These are phyloP conservation scores for Hyla sarda DNA, from an alignment of 2,113 vertebrate species.

Conservation along the genomic window DNA sequence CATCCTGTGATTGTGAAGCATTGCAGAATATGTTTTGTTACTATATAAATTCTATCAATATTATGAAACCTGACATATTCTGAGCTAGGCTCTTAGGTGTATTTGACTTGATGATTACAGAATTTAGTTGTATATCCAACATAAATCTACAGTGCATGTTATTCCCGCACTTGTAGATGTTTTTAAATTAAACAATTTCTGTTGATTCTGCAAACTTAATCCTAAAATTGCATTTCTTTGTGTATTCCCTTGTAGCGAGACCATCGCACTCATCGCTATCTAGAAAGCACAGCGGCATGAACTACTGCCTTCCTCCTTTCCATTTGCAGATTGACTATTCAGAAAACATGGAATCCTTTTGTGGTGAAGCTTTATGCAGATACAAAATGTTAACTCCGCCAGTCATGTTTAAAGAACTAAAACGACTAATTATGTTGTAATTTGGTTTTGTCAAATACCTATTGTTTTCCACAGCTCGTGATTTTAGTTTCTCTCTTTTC, in stretches of 20 bases:
- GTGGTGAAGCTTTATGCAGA: slow-evolving; percentile 6
- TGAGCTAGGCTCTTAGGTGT: not conserved
- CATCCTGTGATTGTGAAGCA: not conserved
- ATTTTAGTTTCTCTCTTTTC: slow-evolving; percentile 45
- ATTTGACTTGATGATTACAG: not conserved
- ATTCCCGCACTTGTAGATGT: not conserved
- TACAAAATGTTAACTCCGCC: not conserved
- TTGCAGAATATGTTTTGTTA: not conserved
- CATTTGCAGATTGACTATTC: not conserved
- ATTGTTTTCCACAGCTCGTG: slow-evolving; percentile 44
- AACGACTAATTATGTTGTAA: slow-evolving; percentile 44
- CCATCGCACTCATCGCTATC: not conserved
- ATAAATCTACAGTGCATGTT: not conserved
- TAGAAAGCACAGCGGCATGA: not conserved
- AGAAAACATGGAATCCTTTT: not conserved
- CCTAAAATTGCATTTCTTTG: not conserved
- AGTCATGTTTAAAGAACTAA: slow-evolving; percentile 32
- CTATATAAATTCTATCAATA: not conserved
- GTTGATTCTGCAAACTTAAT: not conserved
- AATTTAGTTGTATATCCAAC: not conserved
- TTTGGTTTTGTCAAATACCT: slow-evolving; percentile 44
- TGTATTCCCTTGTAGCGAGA: not conserved
- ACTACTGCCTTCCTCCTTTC: not conserved
- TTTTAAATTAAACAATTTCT: not conserved
- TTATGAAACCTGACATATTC: not conserved